These are phyloP conservation scores for Corythornis vintsioides DNA, from an alignment of 2,113 vertebrate genomes.

Conservation along the genomic window DNA sequence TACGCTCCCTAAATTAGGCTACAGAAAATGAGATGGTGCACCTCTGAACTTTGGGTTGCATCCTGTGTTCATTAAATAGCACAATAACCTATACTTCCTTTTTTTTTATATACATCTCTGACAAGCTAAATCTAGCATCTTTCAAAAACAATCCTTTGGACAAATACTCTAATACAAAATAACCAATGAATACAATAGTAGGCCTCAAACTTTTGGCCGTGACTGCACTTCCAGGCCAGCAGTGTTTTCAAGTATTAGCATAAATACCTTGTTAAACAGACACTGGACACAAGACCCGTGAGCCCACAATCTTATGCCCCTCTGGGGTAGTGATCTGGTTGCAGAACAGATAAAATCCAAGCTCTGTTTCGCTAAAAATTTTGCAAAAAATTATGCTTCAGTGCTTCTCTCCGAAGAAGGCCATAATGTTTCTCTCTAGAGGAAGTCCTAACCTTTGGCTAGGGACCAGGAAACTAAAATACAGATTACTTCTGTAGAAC, in stretches of 20 bases:
- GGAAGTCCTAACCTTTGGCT: neutral
- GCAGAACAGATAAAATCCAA: neutral
- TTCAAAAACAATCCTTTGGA: conserved; percentile 9
- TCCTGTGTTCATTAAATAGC: conserved; percentile 15
- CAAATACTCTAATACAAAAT: neutral
- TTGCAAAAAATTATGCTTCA: neutral
- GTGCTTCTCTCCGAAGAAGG: neutral
- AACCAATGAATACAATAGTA: neutral
- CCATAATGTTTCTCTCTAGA: neutral
- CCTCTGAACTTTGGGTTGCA: conserved; percentile 39
- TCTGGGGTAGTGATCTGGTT: neutral
- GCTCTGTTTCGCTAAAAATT: neutral
- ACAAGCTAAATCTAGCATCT: conserved; percentile 21
- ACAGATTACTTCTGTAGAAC: neutral
- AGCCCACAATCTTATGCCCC: neutral
- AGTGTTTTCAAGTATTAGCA: neutral
- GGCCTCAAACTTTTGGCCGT: neutral
- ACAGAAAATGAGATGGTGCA: conserved; percentile 19
- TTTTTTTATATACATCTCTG: conserved; percentile 10
- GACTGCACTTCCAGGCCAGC: neutral
- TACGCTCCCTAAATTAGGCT: neutral
- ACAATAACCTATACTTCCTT: conserved; percentile 54
- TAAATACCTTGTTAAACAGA: neutral
- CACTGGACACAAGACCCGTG: neutral
- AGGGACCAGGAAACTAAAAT: neutral